Evolutionary conservation across 1,140 invertebrate genomes (phyloP), one percentile per base, ranked within the genome.

Genomic region (Drosophila yakuba): DNA sequence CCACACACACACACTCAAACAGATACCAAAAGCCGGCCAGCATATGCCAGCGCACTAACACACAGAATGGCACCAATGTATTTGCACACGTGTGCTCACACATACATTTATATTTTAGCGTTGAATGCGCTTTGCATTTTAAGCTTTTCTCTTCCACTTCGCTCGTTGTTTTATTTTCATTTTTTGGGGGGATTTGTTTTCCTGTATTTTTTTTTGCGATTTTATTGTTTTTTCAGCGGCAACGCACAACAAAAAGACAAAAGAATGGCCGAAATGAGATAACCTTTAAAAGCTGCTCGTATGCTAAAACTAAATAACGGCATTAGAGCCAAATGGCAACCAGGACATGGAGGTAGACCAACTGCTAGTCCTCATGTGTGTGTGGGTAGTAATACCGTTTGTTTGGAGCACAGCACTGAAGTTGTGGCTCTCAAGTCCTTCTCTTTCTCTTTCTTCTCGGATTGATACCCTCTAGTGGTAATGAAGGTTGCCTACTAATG

Each of bases 271-370:
- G 45, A 67, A 74, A 71, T 77, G 57, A 77, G 84, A 88, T 88
- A 88, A 88, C 84, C 84, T 89, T 77, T 80, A 77, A 80, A 80
- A 88, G 72, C 79, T 80, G 84, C 84, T 89, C 84, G 80, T 89
- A 89, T 89, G 84, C 84, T 88, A 58, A 83, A 89, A 88, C 84
- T 88, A 74, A 88, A 89, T 89, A 83, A 84, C 68, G 79, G 67
- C 73, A 80, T 67, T 80, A 80, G 79, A 83, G 66, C 83, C 51
- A 68, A 66, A 67, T 77, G 44, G 78, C 57, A 68, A 60, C 76
- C 57, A 28, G 43, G 58, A 62, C 55, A 48, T 58, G 28, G 41
- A 66, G 43, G 43, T 71, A 52, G 36, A 57, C 63, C 63, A 15
- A 67, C 45, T 67, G 58, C 63, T 35, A 62, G 58, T 39, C 45